phyloP scores from a whole-genome alignment of 2,888 invertebrate species.

The Tetragonula carbonaria region DNA sequence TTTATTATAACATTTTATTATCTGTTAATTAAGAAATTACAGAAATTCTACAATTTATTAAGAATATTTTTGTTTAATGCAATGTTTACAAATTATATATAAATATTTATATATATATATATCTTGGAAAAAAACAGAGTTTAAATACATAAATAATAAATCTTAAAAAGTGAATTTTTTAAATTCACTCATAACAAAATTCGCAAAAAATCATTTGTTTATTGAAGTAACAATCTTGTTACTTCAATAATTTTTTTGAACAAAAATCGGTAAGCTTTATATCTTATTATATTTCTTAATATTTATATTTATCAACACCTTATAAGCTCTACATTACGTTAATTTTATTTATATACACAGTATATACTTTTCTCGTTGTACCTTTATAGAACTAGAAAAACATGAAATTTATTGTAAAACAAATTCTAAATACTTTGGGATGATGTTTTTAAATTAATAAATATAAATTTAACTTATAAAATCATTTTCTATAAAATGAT shows the following conservation, averaged over 20 bases:
- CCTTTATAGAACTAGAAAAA: constrained; percentile 63
- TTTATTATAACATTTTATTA: constrained; percentile 21
- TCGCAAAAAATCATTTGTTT: constrained; percentile 54
- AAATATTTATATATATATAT: constrained; percentile 25
- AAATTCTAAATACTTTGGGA: constrained; percentile 55
- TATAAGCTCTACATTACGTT: constrained; percentile 62
- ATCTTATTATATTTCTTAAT: constrained; percentile 18
- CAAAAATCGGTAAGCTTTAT: constrained; percentile 25
- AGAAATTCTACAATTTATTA: constrained; percentile 50
- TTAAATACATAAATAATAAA: constrained; percentile 36
- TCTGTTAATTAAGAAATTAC: constrained; percentile 60
- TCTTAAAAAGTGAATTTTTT: constrained; percentile 26
- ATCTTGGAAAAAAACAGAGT: constrained; percentile 7
- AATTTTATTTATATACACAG: constrained; percentile 54
- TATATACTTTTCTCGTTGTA: constrained; percentile 63
- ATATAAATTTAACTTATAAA: constrained; percentile 22
- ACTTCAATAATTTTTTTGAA: constrained; percentile 42
- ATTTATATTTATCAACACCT: constrained; percentile 51
- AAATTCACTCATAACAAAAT: constrained; percentile 41
- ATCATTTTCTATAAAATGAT: constrained; percentile 42
- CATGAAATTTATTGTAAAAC: constrained; percentile 64
- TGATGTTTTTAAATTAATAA: constrained; percentile 41
- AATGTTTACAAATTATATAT: constrained; percentile 34
- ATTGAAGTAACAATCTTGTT: constrained; percentile 33
- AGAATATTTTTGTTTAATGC: constrained; percentile 33